phyloP scores from a whole-genome alignment of 2,113 vertebrate species.

The Spermophilus dauricus region DNA sequence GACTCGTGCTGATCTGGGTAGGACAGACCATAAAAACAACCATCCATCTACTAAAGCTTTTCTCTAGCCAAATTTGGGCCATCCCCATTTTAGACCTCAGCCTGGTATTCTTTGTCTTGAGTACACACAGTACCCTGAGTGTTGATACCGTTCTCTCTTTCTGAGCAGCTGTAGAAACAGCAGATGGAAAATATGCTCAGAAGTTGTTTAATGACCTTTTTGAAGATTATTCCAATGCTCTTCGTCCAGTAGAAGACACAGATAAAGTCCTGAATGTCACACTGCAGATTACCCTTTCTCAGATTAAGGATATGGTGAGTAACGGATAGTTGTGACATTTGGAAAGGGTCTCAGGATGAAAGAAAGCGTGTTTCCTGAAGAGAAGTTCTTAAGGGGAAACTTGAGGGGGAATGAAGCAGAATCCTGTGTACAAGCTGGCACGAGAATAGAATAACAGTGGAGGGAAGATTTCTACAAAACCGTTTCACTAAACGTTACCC shows the following conservation, averaged over 20 bases:
- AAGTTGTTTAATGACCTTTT: conserved; percentile 95
- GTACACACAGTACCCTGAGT: not conserved
- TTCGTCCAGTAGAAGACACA: conserved; percentile 97
- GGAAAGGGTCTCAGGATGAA: not conserved
- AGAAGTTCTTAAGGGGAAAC: not conserved
- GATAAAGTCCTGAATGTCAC: conserved; percentile 97
- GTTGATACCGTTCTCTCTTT: conserved; percentile 16
- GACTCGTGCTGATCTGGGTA: not conserved
- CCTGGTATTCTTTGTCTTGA: not conserved
- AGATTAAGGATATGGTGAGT: conserved; percentile 99
- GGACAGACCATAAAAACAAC: not conserved
- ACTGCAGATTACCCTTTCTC: conserved; percentile 97
- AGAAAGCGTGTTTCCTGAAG: not conserved
- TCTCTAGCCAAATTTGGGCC: not conserved
- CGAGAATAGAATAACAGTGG: not conserved
- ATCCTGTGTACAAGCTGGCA: not conserved
- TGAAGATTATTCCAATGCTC: conserved; percentile 95
- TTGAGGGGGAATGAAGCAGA: not conserved
- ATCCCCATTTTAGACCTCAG: not conserved
- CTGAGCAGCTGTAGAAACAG: conserved; percentile 91
- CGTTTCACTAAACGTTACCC: not conserved
- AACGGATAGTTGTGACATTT: not conserved
- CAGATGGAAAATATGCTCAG: conserved; percentile 96
- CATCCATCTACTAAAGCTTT: not conserved
- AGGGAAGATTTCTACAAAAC: not conserved